These are phyloP conservation scores for Ranitomeya imitator DNA, from an alignment of 2,113 vertebrate genomes.

Conservation along the genomic window DNA sequence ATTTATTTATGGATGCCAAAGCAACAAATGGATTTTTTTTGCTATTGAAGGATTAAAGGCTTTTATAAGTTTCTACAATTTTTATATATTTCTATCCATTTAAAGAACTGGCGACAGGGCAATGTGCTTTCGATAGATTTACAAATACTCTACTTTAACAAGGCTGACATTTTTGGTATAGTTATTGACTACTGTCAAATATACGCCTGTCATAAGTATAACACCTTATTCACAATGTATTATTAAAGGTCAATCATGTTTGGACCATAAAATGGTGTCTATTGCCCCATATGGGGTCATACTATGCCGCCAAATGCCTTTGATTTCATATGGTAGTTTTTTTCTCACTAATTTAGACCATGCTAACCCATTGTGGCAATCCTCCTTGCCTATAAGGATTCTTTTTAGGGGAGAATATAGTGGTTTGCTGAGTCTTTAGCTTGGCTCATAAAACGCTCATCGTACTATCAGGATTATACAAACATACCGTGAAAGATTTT, in stretches of 20 bases:
- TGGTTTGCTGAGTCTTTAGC: no score
- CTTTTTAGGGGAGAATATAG: no score
- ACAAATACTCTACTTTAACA: neutral
- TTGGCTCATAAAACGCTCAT: no score
- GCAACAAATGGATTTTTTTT: neutral
- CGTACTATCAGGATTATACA: no score
- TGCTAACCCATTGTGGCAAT: no score
- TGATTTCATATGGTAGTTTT: no score
- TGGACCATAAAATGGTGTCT: neutral
- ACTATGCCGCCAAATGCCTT: no score
- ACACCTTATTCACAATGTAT: no score
- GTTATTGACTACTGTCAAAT: neutral
- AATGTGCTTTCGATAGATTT: neutral
- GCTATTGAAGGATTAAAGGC: neutral
- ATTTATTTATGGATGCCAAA: neutral
- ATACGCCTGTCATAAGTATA: neutral
- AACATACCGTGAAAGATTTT: no score
- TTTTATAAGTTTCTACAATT: slow-evolving; percentile 8
- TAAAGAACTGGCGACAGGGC: neutral
- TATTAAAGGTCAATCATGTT: neutral
- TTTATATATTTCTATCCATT: neutral
- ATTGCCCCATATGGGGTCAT: neutral
- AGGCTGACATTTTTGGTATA: neutral
- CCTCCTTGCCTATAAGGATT: no score
- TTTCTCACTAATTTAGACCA: no score